Base-by-base conservation (phyloP, 2,113 vertebrate species). In the Sylvietta virens region DNA sequence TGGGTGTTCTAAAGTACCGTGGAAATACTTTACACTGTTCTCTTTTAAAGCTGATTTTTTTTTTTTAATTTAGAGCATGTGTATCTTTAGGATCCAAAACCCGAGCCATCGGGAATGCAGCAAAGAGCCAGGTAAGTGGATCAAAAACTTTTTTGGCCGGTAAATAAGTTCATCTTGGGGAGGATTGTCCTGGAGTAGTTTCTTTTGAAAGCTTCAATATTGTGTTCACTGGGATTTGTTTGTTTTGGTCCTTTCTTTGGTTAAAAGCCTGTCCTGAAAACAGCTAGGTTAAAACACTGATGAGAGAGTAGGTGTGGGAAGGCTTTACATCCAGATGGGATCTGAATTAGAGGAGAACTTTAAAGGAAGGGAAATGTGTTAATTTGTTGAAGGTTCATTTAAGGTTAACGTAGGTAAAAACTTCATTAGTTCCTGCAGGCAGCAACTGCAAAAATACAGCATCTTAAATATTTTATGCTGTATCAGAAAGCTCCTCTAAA, bases 31-130 rank as follows among this genome's bases (percentile, higher is more conserved):
- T 5, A 20, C 7, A 2, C 18, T 42, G 6, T 11, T 69, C 53
- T 78, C 10, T 70, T 47, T 31, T 42, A 62, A 71, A 90, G 15
- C 23, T 91, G 13, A 65, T 5, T 81, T 42, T 8, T n/a, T 31
- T n/a, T 5, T 21, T 18, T 14, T 23, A 76, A 16, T 92, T 81
- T 98, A 99, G 99, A 96, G 98, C 99, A 39, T 99, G 99, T 97
- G 98, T 99, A 97, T 99, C 99, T 92, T 97, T 99, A 98, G 98
- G 98, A 92, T 97, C 99, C 86, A 99, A 99, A 98, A 99, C 98
- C 76, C 98, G 99, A 69, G 98, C 98, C 79, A 98, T 99, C 94
- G 99, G 99, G 97, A 99, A 99, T 97, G 99, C 99, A 94, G 99
- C 99, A 47, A 99, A 99, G 95, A 99, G 98, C 97, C 99, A 99